Percentiles rank a stretch among this genome's conserved stretches.
phyloP scores from a whole-genome alignment of 2,888 invertebrate genomes.

The Meliscaeva auricollis region DNA sequence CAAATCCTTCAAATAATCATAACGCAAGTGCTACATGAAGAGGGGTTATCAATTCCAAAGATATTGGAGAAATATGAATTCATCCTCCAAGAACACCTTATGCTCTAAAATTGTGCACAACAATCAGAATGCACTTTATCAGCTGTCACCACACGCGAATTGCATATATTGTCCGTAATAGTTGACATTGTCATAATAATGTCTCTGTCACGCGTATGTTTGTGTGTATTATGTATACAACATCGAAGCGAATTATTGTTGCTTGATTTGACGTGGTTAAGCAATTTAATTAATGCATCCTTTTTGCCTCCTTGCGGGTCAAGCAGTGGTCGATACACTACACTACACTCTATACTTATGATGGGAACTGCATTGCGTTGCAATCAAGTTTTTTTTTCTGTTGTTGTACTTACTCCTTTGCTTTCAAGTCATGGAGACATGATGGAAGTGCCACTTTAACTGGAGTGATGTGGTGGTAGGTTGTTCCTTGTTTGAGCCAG shows the following conservation, averaged over 20 bases:
- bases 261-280: slow-evolving; percentile 43
- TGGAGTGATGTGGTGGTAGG: neutral
- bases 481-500: slow-evolving; percentile 6
- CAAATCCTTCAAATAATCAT: too few relatives aligned
- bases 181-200: slow-evolving; percentile 9
- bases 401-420: neutral
- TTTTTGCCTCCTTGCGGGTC: slow-evolving; percentile 3
- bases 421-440: slow-evolving; percentile 21
- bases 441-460: slow-evolving; percentile 22
- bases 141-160: slow-evolving; percentile 48
- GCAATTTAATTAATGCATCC: slow-evolving; percentile 70
- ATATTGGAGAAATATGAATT: too few relatives aligned
- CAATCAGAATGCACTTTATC: slow-evolving; percentile 52
- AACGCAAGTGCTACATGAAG: too few relatives aligned
- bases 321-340: neutral
- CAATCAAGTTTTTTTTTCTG: slow-evolving; percentile 5
- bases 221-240: neutral
- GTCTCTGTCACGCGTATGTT: neutral
- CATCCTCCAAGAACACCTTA: neutral
- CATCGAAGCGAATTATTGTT: neutral
- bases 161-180: too few relatives aligned
- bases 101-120: neutral
- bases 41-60: too few relatives aligned
- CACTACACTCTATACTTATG: neutral
- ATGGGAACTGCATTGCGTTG: slow-evolving; percentile 41